These are phyloP conservation scores for Mallotus villosus DNA, from an alignment of 2,797 vertebrate genomes.

Conservation along the genomic window DNA sequence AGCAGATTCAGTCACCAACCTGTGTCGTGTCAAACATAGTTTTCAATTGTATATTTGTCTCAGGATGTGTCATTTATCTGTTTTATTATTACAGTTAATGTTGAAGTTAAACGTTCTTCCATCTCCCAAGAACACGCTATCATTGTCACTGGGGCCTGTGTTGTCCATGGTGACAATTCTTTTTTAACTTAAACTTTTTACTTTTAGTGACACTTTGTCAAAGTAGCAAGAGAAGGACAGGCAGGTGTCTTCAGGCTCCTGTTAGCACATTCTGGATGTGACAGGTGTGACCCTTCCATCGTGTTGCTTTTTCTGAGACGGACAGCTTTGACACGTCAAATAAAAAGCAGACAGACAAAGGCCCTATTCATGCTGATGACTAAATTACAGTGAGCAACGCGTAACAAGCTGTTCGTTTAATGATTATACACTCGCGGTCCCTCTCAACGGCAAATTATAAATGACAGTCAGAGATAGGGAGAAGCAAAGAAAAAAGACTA, in stretches of 20 bases:
- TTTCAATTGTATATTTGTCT: no score
- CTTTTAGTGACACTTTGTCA: not conserved
- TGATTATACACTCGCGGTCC: not conserved
- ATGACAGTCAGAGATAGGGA: not conserved
- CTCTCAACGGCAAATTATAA: not conserved
- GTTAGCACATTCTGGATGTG: not conserved
- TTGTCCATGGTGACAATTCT: no score
- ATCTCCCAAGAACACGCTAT: no score
- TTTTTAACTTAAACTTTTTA: no score
- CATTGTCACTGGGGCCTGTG: no score
- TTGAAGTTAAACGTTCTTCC: no score
- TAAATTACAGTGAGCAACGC: slow-evolving; percentile 2
- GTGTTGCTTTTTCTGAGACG: not conserved
- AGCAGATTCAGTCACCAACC: no score
- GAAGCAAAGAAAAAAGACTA: not conserved
- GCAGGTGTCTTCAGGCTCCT: not conserved
- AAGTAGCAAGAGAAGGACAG: not conserved
- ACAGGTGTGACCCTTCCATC: not conserved
- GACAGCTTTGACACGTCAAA: not conserved
- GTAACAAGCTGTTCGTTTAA: not conserved
- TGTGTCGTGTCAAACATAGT: no score
- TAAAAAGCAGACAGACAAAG: not conserved
- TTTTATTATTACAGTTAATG: no score
- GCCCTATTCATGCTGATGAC: not conserved
- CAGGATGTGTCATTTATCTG: no score